phyloP scores from a whole-genome alignment of 2,113 vertebrate species.

The Poeciliopsis occidentalis region DNA sequence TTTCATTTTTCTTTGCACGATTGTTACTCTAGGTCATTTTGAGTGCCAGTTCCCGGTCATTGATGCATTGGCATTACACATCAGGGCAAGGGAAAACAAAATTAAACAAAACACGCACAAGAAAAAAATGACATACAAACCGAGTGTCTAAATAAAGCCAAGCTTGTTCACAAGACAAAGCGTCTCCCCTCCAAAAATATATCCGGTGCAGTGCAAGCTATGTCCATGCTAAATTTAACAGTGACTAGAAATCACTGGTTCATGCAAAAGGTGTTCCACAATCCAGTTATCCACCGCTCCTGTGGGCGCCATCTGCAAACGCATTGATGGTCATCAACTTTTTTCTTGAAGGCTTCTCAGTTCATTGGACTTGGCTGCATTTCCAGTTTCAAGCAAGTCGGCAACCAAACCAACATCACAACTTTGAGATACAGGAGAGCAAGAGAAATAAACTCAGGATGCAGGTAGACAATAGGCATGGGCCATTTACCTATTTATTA shows the following conservation, averaged over 20 bases:
- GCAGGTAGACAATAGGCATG: slow-evolving; percentile 5
- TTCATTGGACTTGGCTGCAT: slow-evolving; percentile 26
- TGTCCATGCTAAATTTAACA: slow-evolving; percentile 36
- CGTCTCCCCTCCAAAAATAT: slow-evolving; percentile 30
- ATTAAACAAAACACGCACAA: slow-evolving; percentile 21
- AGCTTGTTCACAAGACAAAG: slow-evolving; percentile 56
- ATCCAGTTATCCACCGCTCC: slow-evolving; percentile 8
- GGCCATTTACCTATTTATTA: not conserved
- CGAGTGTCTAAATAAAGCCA: slow-evolving; percentile 42
- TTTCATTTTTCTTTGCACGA: slow-evolving; percentile 48
- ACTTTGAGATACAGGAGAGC: no score
- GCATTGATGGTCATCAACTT: slow-evolving; percentile 20
- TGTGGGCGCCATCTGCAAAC: slow-evolving; percentile 20
- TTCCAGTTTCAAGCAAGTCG: slow-evolving; percentile 69
- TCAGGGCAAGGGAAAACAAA: slow-evolving; percentile 47
- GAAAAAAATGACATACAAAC: slow-evolving; percentile 26
- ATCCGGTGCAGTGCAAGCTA: slow-evolving; percentile 45
- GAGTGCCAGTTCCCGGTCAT: slow-evolving; percentile 65
- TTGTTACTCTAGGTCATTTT: slow-evolving; percentile 59
- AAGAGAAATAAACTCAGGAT: no score
- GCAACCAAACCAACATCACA: no score
- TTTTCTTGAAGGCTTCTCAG: slow-evolving; percentile 11
- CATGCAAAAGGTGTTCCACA: slow-evolving; percentile 22
- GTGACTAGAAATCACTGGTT: slow-evolving; percentile 21
- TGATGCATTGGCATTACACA: slow-evolving; percentile 56